Evolutionary conservation across 92 coral and sea anemone species (phyloP).

Genomic region (Pocillopora grandis): DNA sequence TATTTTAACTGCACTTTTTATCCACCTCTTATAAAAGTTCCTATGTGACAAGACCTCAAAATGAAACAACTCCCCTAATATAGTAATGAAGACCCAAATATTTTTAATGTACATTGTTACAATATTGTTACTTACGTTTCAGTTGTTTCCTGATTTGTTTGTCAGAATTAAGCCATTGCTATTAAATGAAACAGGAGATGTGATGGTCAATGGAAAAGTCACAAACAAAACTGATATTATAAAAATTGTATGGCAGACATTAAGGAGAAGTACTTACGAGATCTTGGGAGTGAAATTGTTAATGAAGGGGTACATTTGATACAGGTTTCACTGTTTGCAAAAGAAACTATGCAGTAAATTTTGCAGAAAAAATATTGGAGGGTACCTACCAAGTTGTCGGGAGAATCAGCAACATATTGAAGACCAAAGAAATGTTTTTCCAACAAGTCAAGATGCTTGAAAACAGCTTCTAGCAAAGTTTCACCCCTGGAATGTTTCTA

Average conservation of each 20-base stretch:
- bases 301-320: too few species aligned
- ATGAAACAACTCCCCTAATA: background rate
- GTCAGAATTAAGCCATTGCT: constrained; percentile 89
- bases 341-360: too few species aligned
- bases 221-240: background rate
- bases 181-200: background rate
- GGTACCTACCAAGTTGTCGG: constrained; percentile 72
- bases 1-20: too few species aligned
- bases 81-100: background rate
- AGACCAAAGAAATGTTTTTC: constrained; percentile 92
- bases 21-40: too few species aligned
- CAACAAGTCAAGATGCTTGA: constrained; percentile 76
- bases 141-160: constrained; percentile 84
- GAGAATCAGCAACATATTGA: constrained; percentile 79
- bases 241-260: too few species aligned
- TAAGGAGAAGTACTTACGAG: background rate
- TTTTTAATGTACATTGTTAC: background rate
- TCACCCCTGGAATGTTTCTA: constrained; percentile 88
- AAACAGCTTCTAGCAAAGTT: constrained; percentile 70
- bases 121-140: constrained; percentile 58
- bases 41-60: too few species aligned
- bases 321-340: too few species aligned
- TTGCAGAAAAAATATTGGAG: background rate
- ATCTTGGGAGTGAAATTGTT: background rate
- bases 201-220: background rate